A percentile compares a stretch with the other conserved stretches of the same genome.
Evolutionary conservation across 2,113 vertebrate species (phyloP).

Genomic region (Stercorarius parasiticus): DNA sequence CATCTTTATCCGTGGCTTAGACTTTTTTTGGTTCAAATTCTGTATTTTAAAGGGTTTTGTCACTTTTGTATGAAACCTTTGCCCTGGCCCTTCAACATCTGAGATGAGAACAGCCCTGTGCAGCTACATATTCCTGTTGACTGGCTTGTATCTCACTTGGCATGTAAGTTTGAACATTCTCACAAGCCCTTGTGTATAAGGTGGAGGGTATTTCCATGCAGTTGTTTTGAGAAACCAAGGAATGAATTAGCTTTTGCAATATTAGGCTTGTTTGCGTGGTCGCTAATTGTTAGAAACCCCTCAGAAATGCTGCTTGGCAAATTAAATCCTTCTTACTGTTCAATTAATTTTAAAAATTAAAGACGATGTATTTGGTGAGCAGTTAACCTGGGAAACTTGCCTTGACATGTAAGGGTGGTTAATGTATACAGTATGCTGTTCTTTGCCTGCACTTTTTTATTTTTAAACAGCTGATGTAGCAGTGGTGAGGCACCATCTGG

Average conservation of each 20-base stretch:
- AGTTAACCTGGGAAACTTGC: not conserved
- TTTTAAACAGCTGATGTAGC: not conserved
- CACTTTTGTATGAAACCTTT: not conserved
- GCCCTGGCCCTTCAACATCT: not conserved
- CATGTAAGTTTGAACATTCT: not conserved
- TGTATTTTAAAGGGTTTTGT: not conserved
- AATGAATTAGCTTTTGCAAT: not conserved
- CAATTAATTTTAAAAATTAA: not conserved
- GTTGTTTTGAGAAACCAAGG: not conserved
- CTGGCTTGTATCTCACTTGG: not conserved
- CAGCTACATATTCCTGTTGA: not conserved
- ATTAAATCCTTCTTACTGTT: not conserved
- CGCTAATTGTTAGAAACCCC: not conserved
- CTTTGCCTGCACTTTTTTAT: rapidly evolving
- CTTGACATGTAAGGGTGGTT: not conserved
- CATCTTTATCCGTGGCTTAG: not conserved
- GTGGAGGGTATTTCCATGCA: not conserved
- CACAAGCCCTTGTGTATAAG: not conserved
- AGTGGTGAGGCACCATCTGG: not conserved
- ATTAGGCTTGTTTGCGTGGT: not conserved
- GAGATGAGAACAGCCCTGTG: not conserved
- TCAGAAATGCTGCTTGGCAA: not conserved
- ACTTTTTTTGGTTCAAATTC: not conserved
- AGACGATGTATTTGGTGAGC: not conserved
- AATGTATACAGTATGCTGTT: not conserved